Percentiles rank a stretch among this genome's conserved stretches.
phyloP scores from a whole-genome alignment of 2,113 vertebrate genomes.

The Probosciger aterrimus region DNA sequence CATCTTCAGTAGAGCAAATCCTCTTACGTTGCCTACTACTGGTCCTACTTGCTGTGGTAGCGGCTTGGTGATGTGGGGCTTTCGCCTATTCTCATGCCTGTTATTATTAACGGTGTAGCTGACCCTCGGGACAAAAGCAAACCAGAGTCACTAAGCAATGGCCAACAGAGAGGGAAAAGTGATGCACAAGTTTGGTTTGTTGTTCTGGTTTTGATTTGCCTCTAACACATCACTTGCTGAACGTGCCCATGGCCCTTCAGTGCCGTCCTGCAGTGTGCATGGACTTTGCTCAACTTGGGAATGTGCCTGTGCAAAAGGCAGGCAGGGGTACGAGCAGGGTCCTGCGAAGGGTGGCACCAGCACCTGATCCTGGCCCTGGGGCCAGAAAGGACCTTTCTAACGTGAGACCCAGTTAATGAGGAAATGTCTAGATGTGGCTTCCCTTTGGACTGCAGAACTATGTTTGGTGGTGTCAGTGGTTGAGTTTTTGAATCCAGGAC shows the following conservation, averaged over 20 bases:
- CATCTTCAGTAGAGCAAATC: not conserved
- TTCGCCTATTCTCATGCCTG: not conserved
- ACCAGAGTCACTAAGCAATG: fast-evolving
- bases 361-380: too few relatives aligned
- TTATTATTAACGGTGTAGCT: fast-evolving
- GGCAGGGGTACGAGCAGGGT: not conserved
- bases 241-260: fast-evolving
- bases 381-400: not conserved
- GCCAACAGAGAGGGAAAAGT: fast-evolving
- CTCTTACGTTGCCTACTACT: not conserved
- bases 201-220: not conserved
- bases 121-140: not conserved
- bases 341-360: not conserved
- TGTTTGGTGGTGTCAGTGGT: fast-evolving
- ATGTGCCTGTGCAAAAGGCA: not conserved
- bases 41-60: not conserved
- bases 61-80: fast-evolving
- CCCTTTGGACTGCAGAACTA: not conserved
- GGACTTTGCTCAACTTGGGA: not conserved
- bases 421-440: not conserved
- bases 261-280: fast-evolving
- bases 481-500: not conserved
- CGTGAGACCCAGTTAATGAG: fast-evolving
- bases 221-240: not conserved
- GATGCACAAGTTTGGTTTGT: not conserved